Conservation (phyloP, 2,113 vertebrate species). For the Camelus bactrianus region DNA sequence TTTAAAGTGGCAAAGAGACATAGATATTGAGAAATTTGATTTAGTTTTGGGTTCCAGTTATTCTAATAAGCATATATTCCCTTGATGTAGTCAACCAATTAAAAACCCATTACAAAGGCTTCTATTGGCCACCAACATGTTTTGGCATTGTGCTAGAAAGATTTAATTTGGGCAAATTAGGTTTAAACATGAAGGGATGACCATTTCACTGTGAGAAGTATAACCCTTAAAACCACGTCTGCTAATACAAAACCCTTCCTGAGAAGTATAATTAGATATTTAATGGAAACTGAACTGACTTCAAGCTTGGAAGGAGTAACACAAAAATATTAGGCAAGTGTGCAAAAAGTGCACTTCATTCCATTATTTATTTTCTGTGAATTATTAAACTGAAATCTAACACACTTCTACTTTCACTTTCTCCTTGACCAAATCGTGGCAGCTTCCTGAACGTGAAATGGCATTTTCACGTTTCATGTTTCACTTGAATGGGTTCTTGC, state of each 20-base stretch:
- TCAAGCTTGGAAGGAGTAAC: neutral
- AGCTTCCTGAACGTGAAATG: neutral
- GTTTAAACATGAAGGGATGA: neutral
- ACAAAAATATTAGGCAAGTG: neutral
- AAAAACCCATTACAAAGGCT: neutral
- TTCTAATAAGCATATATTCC: neutral
- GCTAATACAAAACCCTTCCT: neutral
- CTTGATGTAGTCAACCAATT: neutral
- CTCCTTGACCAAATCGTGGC: neutral
- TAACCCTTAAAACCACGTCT: neutral
- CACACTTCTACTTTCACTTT: neutral
- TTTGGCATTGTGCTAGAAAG: neutral
- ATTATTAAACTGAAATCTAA: neutral
- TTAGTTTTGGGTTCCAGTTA: neutral
- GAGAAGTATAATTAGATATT: neutral
- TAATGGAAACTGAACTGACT: neutral
- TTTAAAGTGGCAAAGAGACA: neutral
- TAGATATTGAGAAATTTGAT: neutral
- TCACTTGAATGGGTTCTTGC: neutral
- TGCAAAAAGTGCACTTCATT: neutral
- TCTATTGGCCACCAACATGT: neutral
- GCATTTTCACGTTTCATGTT: neutral
- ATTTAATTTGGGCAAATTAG: conserved; percentile 37
- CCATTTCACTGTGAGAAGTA: neutral
- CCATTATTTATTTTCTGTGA: neutral